phyloP scores from a whole-genome alignment of 2,888 invertebrate genomes.

The Priocnemis perturbator region DNA sequence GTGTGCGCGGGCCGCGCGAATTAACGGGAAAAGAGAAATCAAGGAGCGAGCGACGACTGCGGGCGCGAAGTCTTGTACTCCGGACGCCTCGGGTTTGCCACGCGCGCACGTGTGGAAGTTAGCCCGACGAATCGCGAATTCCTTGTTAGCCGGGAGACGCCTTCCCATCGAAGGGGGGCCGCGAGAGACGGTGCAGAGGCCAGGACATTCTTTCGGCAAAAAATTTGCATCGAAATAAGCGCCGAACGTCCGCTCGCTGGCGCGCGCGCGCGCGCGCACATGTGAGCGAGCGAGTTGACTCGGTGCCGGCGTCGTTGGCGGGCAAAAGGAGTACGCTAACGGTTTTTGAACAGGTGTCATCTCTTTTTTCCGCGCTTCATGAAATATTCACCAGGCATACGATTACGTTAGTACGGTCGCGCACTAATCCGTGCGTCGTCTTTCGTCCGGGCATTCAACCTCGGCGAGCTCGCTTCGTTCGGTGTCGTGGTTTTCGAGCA shows the following conservation, averaged over 20 bases:
- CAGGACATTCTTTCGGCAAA: slow-evolving; percentile 1
- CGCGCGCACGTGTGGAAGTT: too few species aligned
- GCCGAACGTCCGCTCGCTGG: not conserved
- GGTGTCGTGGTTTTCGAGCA: slow-evolving; percentile 36
- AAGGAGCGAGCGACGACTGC: too few species aligned
- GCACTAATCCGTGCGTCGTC: slow-evolving; percentile 57
- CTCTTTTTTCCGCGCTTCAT: slow-evolving; percentile 68
- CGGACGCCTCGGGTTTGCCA: too few species aligned
- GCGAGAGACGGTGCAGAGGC: not conserved
- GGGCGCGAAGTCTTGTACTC: too few species aligned
- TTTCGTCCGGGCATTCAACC: slow-evolving; percentile 49
- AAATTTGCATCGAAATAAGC: slow-evolving; percentile 10
- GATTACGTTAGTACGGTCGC: slow-evolving; percentile 59
- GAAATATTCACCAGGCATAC: slow-evolving; percentile 71
- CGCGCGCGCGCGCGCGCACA: not conserved
- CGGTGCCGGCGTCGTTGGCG: slow-evolving; percentile 55
- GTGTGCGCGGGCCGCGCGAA: too few species aligned
- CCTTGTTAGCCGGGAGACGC: too few species aligned
- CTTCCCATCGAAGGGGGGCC: too few species aligned
- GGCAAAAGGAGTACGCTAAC: slow-evolving; percentile 66
- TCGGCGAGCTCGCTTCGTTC: not conserved
- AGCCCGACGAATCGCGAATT: too few species aligned
- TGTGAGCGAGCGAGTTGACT: not conserved
- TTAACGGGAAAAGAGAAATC: too few species aligned
- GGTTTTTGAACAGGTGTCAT: slow-evolving; percentile 68